phyloP scores from a whole-genome alignment of 2,888 invertebrate genomes.

The Papilio demoleus region DNA sequence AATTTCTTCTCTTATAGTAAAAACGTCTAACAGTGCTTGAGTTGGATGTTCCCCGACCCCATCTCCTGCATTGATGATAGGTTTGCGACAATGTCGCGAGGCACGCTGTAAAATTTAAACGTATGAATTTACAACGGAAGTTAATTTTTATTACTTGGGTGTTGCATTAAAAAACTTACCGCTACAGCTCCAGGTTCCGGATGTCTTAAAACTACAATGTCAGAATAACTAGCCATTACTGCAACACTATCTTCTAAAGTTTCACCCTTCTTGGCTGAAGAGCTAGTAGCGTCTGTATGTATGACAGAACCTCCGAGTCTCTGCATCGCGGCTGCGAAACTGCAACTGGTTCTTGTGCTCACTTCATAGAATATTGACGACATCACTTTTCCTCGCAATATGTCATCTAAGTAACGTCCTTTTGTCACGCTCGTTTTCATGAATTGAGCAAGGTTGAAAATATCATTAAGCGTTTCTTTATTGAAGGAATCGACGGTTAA shows the following conservation, averaged over 20 bases:
- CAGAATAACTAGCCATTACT: slow-evolving; percentile 96
- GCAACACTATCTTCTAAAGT: slow-evolving; percentile 94
- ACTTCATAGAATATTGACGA: slow-evolving; percentile 98
- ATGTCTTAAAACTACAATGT: slow-evolving; percentile 97
- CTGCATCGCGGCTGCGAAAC: slow-evolving; percentile 98
- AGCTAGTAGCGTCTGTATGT: slow-evolving; percentile 93
- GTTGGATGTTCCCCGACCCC: slow-evolving; percentile 99
- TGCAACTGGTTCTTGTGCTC: slow-evolving; percentile 97
- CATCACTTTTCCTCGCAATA: slow-evolving; percentile 96
- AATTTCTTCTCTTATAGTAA: slow-evolving; percentile 99
- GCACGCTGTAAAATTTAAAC: slow-evolving; percentile 85
- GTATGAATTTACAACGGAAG: not conserved
- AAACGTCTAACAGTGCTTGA: slow-evolving; percentile 98
- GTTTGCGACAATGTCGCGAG: slow-evolving; percentile 91
- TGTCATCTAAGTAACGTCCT: slow-evolving; percentile 92
- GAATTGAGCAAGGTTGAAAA: slow-evolving; percentile 96
- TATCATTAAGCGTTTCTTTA: slow-evolving; percentile 94
- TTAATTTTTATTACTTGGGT: too few relatives aligned
- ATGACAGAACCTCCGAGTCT: slow-evolving; percentile 97
- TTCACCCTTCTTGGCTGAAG: slow-evolving; percentile 98
- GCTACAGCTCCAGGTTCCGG: slow-evolving; percentile 95
- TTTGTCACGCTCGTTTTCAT: slow-evolving; percentile 92
- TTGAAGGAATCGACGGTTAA: slow-evolving; percentile 93
- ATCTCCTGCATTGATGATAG: slow-evolving; percentile 99
- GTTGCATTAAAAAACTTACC: slow-evolving; percentile 86